These are phyloP conservation scores for Mechanitis mazaeus DNA, from an alignment of 2,888 invertebrate species.

Conservation along the genomic window DNA sequence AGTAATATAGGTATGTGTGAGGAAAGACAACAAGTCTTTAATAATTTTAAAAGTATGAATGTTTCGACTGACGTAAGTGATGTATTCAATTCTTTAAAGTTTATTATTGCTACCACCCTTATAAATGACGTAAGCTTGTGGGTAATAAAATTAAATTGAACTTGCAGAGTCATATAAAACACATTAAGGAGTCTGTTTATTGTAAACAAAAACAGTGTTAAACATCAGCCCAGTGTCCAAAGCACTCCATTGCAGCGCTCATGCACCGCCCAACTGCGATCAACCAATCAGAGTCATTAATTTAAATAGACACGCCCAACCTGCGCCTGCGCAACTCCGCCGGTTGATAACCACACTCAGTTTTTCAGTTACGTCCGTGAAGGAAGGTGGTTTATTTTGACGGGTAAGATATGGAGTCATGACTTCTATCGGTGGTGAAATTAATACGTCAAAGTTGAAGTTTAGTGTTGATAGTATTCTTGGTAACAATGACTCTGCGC, in stretches of 20 bases:
- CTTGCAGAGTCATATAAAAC: constrained; percentile 70
- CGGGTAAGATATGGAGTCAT: constrained; percentile 36
- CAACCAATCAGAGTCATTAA: constrained; percentile 51
- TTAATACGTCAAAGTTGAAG: constrained; percentile 70
- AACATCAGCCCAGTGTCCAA: constrained; percentile 56
- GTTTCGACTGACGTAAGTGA: too few species aligned
- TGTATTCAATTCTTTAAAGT: background rate
- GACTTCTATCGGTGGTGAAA: constrained; percentile 63
- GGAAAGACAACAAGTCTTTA: too few species aligned
- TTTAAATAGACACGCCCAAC: constrained; percentile 54
- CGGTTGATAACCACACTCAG: constrained; percentile 47
- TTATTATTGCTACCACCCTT: constrained; percentile 29
- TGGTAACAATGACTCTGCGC: constrained; percentile 59
- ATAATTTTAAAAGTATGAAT: too few species aligned
- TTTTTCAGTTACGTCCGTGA: constrained; percentile 55
- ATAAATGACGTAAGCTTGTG: constrained; percentile 55
- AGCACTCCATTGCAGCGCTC: constrained; percentile 51
- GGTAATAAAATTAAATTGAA: constrained; percentile 63
- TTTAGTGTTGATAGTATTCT: constrained; percentile 84
- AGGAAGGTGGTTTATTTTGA: constrained; percentile 32
- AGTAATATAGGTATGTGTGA: too few species aligned
- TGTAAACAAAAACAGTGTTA: constrained; percentile 70
- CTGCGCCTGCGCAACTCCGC: constrained; percentile 52
- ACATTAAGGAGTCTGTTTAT: constrained; percentile 68
- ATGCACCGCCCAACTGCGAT: constrained; percentile 47